A percentile compares a stretch with the other conserved stretches of the same genome.
phyloP scores from a whole-genome alignment of 2,888 invertebrate species.

The Micoletzkya japonica region DNA sequence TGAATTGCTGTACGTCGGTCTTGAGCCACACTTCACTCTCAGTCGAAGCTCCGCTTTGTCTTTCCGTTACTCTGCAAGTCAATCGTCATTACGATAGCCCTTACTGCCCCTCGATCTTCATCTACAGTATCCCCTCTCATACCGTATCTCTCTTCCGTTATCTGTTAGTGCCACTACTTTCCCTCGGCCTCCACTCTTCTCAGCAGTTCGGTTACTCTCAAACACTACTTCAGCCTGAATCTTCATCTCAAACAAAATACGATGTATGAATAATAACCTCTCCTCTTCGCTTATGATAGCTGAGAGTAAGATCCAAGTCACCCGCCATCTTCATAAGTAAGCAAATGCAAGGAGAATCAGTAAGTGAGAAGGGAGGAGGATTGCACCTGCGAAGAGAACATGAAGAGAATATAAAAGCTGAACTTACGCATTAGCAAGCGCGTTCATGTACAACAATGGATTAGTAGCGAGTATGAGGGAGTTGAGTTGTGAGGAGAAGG shows the following conservation, averaged over 20 bases:
- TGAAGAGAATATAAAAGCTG: neutral
- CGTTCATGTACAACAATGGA: slow-evolving; percentile 27
- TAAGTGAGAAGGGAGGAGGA: slow-evolving; percentile 37
- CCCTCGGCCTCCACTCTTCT: slow-evolving; percentile 48
- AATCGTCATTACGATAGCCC: neutral
- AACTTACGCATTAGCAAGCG: slow-evolving; percentile 22
- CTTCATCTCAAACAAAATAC: too few relatives aligned
- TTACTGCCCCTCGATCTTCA: neutral
- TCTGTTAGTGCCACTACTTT: slow-evolving; percentile 48
- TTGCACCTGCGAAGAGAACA: slow-evolving; percentile 9
- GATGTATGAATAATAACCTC: too few relatives aligned
- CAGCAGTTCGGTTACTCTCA: slow-evolving; percentile 53
- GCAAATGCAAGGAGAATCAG: slow-evolving; percentile 44
- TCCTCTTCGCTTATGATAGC: slow-evolving; percentile 44
- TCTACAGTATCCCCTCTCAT: neutral
- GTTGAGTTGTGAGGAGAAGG: neutral
- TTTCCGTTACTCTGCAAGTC: slow-evolving; percentile 47
- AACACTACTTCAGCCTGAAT: slow-evolving; percentile 52
- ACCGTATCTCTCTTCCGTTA: slow-evolving; percentile 47
- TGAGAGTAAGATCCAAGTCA: slow-evolving; percentile 53
- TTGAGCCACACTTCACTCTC: slow-evolving; percentile 55
- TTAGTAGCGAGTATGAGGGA: slow-evolving; percentile 21
- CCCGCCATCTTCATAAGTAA: slow-evolving; percentile 53
- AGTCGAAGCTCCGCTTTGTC: slow-evolving; percentile 44
- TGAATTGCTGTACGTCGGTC: slow-evolving; percentile 53